phyloP scores from a whole-genome alignment of 2,888 invertebrate genomes.

The Caenorhabditis angaria region DNA sequence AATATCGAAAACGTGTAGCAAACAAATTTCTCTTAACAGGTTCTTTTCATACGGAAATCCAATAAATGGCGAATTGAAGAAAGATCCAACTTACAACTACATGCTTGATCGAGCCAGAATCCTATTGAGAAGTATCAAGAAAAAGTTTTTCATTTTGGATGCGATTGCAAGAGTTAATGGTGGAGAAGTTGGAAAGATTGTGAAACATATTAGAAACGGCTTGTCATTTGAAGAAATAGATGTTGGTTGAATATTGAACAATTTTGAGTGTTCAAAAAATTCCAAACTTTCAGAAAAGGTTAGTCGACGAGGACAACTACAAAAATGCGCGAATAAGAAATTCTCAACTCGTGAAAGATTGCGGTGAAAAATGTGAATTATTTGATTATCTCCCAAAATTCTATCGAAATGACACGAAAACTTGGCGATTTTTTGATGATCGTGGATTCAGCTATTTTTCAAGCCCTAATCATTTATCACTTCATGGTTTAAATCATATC shows the following conservation, averaged over 20 bases:
- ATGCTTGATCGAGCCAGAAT: slow-evolving; percentile 9
- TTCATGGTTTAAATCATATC: slow-evolving; percentile 20
- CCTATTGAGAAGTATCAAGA: neutral
- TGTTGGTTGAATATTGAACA: no score
- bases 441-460: slow-evolving; percentile 24
- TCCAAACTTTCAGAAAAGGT: neutral
- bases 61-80: no score
- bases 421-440: slow-evolving; percentile 20
- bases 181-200: neutral
- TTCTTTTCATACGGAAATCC: slow-evolving; percentile 17
- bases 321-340: slow-evolving; percentile 19
- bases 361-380: slow-evolving; percentile 20
- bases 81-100: neutral
- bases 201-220: slow-evolving; percentile 17
- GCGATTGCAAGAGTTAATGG: neutral
- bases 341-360: slow-evolving; percentile 23
- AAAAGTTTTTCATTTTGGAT: neutral
- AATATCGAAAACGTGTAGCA: no score
- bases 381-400: slow-evolving; percentile 20
- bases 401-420: slow-evolving; percentile 9
- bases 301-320: no score
- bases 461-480: slow-evolving; percentile 11
- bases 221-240: slow-evolving; percentile 15
- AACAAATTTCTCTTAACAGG: no score
- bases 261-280: no score